Base-by-base conservation (phyloP, 37 sponge, comb jelly and placozoan species). In the Aplysina aerophoba region DNA sequence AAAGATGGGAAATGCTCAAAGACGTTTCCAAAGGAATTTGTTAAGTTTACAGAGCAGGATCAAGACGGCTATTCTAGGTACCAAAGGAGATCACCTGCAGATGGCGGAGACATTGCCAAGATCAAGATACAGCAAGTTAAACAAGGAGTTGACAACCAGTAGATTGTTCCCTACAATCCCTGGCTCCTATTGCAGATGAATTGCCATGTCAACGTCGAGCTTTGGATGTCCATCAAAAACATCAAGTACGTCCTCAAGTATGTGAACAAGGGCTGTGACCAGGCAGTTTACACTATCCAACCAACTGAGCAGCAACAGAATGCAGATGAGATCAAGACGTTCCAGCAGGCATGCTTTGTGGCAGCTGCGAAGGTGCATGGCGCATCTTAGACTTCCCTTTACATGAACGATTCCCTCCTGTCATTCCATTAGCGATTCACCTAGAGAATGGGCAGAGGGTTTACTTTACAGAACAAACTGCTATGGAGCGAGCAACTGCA, bases 191-290 rank as follows among this genome's bases (percentile, higher is more conserved):
- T 0, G 20, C 50, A 66, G 39, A 72, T 81, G 28, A 61, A 85
- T 31, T 67, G 77, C 0, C 93, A 86, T 38, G 28, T 90, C 59
- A 91, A 91, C 40, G 82, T 84, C 0, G 91, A 91, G 74, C 24
- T 75, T 0, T 86, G 87, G 60, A 65, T 68, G 50, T 69, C 87
- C 0, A 67, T 91, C 80, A 80, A 53, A 24, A 57, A 77, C 3
- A 81, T 91, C 34, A 85, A 92, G 63, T 92, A 92, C 59, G 77
- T 86, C 54, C 75, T 72, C 56, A 92, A 86, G 73, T 91, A 91
- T 83, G 79, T 90, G 60, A 22, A 27, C 85, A 90, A 90, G 56
- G 92, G 92, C 20, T 3, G 55, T 59, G 92, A 92, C 68, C 65
- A 66, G 44, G 87, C 84, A 15, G 34, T 75, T 0, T 73, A 41